Evolutionary conservation across 2,888 invertebrate genomes (phyloP).

Genomic region (Chrysina gloriosa): DNA sequence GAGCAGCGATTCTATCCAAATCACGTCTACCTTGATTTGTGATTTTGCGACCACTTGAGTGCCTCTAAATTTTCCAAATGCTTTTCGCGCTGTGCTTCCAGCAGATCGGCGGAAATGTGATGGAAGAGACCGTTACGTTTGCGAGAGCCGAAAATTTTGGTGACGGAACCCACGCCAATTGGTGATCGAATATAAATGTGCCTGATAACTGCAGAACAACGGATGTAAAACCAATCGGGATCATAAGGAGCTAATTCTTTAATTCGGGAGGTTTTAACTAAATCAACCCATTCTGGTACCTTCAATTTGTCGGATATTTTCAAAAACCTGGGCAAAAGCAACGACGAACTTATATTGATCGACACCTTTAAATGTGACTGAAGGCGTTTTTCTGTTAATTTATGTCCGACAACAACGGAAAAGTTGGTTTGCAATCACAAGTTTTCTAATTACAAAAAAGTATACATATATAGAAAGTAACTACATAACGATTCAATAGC

Average conservation of each 20-base stretch:
- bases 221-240: slow-evolving; percentile 97
- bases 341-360: slow-evolving; percentile 98
- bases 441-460: no score
- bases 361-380: slow-evolving; percentile 97
- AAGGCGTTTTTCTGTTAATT: slow-evolving; percentile 74
- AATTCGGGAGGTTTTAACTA: slow-evolving; percentile 94
- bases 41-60: slow-evolving; percentile 87
- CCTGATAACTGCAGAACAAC: slow-evolving; percentile 93
- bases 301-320: slow-evolving; percentile 97
- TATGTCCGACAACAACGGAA: slow-evolving; percentile 52
- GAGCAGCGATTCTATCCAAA: slow-evolving; percentile 97
- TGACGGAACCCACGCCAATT: slow-evolving; percentile 94
- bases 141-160: slow-evolving; percentile 96
- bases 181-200: slow-evolving; percentile 97
- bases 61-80: slow-evolving; percentile 92
- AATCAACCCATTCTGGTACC: slow-evolving; percentile 97
- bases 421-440: no score
- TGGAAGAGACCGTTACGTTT: slow-evolving; percentile 95
- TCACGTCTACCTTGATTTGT: slow-evolving; percentile 94
- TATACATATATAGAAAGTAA: no score
- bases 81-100: slow-evolving; percentile 90
- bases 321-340: slow-evolving; percentile 95
- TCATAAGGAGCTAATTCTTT: slow-evolving; percentile 98
- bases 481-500: no score
- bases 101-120: slow-evolving; percentile 95